phyloP scores from a whole-genome alignment of 2,888 invertebrate species.

The Caprella mutica region DNA sequence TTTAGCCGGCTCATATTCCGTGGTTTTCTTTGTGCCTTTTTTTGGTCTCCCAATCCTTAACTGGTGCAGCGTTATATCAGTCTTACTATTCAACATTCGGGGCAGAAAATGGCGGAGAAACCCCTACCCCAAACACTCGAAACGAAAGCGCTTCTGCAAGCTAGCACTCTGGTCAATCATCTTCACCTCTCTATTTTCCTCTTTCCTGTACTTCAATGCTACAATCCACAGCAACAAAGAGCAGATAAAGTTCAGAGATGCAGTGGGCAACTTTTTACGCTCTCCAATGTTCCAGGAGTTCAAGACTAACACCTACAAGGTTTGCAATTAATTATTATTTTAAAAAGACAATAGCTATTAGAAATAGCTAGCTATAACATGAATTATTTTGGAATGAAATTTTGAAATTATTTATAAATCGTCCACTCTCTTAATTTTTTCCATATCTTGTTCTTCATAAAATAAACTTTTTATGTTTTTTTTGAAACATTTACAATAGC shows the following conservation, averaged over 20 bases:
- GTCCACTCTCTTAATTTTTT: too few species aligned
- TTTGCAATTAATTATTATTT: too few species aligned
- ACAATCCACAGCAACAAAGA: conserved; percentile 68
- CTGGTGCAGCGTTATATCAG: conserved; percentile 43
- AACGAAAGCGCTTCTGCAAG: background rate
- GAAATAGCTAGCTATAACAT: too few species aligned
- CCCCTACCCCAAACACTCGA: conserved; percentile 44
- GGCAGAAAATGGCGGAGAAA: conserved; percentile 67
- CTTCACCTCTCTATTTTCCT: conserved; percentile 61
- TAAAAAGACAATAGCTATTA: too few species aligned
- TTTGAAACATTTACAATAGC: too few species aligned
- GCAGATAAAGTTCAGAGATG: conserved; percentile 75
- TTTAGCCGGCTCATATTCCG: conserved; percentile 58
- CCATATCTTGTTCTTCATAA: too few species aligned
- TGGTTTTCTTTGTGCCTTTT: conserved; percentile 49
- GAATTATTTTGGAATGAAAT: too few species aligned
- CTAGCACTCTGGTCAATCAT: conserved; percentile 42
- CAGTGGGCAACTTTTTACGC: conserved; percentile 67
- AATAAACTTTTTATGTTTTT: too few species aligned
- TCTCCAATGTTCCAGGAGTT: conserved; percentile 69
- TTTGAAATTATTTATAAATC: too few species aligned
- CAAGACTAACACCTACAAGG: conserved; percentile 49
- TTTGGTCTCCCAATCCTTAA: conserved; percentile 14
- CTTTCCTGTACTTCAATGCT: conserved; percentile 77
- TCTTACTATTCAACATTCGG: conserved; percentile 59